Conservation (phyloP, 2,888 invertebrate species). For the Parnassius orleans region DNA sequence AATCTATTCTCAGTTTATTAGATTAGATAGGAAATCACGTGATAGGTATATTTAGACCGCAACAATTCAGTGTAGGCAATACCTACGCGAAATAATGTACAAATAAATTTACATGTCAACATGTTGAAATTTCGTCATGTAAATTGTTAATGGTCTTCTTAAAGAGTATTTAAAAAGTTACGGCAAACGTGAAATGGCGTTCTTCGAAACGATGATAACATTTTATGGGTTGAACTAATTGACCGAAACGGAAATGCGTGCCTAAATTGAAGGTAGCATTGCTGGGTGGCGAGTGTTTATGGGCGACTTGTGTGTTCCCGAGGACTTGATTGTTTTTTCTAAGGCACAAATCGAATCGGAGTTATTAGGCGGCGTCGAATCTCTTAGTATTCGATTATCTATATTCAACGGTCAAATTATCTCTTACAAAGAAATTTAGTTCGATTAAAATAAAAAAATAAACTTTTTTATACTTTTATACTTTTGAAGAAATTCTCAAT, state of each 20-base stretch:
- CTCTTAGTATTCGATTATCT: conserved; percentile 23
- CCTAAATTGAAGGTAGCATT: conserved; percentile 43
- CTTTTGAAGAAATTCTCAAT: conserved; percentile 1
- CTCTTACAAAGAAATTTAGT: conserved; percentile 16
- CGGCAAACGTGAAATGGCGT: conserved; percentile 16
- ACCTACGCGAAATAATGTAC: no score
- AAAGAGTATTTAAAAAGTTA: conserved; percentile 9
- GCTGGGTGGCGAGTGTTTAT: conserved; percentile 54
- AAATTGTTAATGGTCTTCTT: conserved; percentile 1
- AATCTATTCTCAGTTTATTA: no score
- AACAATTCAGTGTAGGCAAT: no score
- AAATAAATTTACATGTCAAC: no score
- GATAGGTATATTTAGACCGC: no score
- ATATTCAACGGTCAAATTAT: conserved; percentile 9
- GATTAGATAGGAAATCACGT: no score
- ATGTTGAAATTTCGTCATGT: no score
- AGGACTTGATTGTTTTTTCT: conserved; percentile 30
- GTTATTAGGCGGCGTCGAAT: conserved; percentile 22
- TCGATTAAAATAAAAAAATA: conserved; percentile 18
- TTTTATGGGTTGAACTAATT: conserved; percentile 33
- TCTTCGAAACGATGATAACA: conserved; percentile 22
- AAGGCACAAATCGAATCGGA: conserved; percentile 25
- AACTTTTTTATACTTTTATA: neutral
- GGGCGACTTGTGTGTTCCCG: conserved; percentile 54
- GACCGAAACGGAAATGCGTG: conserved; percentile 30